Evolutionary conservation across 2,888 invertebrate genomes (phyloP), one percentile per base, ranked within the genome.

Genomic region (Rhynchonema sp.): DNA sequence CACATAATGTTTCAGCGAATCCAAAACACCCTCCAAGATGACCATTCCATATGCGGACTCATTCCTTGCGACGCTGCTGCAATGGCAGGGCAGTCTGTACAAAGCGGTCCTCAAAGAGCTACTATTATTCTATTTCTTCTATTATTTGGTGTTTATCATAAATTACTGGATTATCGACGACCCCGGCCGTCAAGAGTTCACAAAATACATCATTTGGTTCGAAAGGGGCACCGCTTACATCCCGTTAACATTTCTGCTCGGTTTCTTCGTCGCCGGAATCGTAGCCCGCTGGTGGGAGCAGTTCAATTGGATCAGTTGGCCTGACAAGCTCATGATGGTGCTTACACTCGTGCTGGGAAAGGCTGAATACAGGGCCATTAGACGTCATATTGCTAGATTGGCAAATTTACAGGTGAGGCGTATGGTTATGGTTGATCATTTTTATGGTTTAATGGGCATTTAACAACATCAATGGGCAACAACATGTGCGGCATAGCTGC

Each of bases 281-380:
- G n/a, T n/a, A n/a, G n/a, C n/a, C n/a, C n/a, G n/a, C n/a, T n/a
- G n/a, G n/a, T n/a, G n/a, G 71, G 71, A 71, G 61, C 70, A 70
- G 62, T 71, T 71, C 65, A 68, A 64, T 59, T 71, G 68, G 65
- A 71, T 71, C 60, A 68, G 68, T n/a, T 71, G 71, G 71, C 71
- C 71, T 13, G 71, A 71, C 61, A 71, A 71, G 60, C 65, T 71
- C 65, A 71, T 71, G 70, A 68, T 71, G 64, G 69, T 68, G 64
- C 66, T 69, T 6, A 64, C 69, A 9, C 67, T 69, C 9, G 67
- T 67, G 59, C 62, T 71, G 46, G 68, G 70, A 49, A 67, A 66
- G 13, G 59, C 59, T 23, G 69, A 71, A 55, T 69, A 70, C 59
- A 59, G 66, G 27, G 64, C 65, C 28, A 64, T 66, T 20, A 64